phyloP scores from a whole-genome alignment of 2,888 invertebrate genomes.

The Tenthredo livida region DNA sequence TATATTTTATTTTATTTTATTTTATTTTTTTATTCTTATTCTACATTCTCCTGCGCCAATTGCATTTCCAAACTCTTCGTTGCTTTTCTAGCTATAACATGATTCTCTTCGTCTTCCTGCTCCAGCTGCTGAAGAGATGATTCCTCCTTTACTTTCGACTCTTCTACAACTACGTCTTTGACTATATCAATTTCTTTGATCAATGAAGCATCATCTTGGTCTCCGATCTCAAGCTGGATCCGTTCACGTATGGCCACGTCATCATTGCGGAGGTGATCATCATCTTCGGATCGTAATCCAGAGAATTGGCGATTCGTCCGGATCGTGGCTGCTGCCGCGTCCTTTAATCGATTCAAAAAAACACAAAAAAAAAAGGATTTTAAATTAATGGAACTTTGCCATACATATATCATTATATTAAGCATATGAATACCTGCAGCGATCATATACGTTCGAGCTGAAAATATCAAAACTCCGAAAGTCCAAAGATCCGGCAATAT shows the following conservation, averaged over 20 bases:
- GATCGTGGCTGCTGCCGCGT: not conserved
- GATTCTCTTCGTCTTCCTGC: not conserved
- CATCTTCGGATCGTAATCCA: not conserved
- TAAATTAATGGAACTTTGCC: not conserved
- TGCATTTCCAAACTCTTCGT: constrained; percentile 66
- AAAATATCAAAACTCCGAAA: too few relatives aligned
- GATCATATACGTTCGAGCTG: too few relatives aligned
- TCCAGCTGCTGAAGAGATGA: not conserved
- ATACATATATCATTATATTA: too few relatives aligned
- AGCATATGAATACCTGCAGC: too few relatives aligned
- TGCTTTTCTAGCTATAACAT: constrained; percentile 19
- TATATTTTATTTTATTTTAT: not conserved
- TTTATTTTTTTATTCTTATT: not conserved
- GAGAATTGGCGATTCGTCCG: constrained; percentile 28
- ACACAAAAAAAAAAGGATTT: not conserved
- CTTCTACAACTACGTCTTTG: not conserved
- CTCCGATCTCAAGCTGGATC: not conserved
- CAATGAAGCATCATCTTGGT: not conserved
- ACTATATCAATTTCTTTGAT: not conserved
- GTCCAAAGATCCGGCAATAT: too few relatives aligned
- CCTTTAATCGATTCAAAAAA: not conserved
- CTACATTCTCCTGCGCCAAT: constrained; percentile 57
- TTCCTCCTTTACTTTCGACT: not conserved
- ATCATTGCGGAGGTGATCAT: not conserved
- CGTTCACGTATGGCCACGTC: not conserved